Evolutionary conservation across 2,797 vertebrate species (phyloP).

Genomic region (Dermochelys coriacea): DNA sequence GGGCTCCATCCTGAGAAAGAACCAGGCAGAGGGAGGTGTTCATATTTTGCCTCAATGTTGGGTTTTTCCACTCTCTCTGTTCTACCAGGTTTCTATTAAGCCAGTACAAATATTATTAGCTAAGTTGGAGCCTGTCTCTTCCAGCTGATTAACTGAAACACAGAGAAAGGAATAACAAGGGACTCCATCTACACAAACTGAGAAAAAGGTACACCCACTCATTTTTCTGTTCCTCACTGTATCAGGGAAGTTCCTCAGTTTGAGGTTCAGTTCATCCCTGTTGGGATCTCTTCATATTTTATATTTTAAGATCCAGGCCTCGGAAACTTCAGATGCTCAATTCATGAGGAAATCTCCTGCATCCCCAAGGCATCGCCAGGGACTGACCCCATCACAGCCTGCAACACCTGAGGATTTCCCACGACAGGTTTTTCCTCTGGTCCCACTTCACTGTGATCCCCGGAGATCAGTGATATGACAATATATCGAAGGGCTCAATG

Average conservation of each 20-base stretch:
- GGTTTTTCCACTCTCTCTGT: background rate
- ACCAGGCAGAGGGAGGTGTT: background rate
- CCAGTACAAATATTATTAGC: background rate
- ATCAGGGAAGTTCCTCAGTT: background rate
- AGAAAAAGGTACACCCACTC: background rate
- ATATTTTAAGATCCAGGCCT: background rate
- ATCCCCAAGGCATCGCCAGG: background rate
- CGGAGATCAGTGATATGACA: background rate
- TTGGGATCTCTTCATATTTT: background rate
- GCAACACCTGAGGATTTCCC: background rate
- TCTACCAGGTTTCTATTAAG: background rate
- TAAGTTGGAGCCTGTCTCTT: background rate
- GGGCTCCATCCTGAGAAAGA: background rate
- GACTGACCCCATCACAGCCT: background rate
- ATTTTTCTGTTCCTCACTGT: background rate
- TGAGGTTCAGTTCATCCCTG: background rate
- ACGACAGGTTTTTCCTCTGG: background rate
- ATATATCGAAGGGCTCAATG: background rate
- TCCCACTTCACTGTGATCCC: background rate
- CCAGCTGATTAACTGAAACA: background rate
- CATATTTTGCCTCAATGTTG: background rate
- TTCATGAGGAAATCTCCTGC: background rate
- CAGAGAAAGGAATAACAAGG: background rate
- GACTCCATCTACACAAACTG: background rate
- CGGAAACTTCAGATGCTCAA: background rate